A percentile compares a stretch with the other conserved stretches of the same genome.
These are phyloP conservation scores for Drosophila pruinosa DNA, from an alignment of 1,140 invertebrate genomes.

Conservation along the genomic window DNA sequence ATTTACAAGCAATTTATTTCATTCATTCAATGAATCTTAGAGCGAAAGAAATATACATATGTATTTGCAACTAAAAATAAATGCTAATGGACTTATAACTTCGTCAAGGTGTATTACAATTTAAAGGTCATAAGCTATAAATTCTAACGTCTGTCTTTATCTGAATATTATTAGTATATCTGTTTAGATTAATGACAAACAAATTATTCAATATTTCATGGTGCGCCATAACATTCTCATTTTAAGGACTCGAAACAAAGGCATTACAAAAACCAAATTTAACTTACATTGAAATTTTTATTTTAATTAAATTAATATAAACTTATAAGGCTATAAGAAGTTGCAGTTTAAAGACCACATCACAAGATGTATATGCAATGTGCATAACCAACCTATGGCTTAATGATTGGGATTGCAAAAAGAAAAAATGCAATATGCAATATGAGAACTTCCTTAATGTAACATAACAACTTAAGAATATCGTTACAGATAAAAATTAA, in stretches of 20 bases:
- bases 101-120: constrained; percentile 10
- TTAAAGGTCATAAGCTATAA: constrained; percentile 18
- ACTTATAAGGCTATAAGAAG: constrained; percentile 18
- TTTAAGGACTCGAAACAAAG: not conserved
- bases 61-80: constrained; percentile 14
- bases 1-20: constrained; percentile 45
- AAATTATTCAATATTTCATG: not conserved
- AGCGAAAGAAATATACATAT: constrained; percentile 18
- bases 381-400: constrained; percentile 21
- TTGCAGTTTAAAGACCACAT: constrained; percentile 8
- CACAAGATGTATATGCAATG: constrained; percentile 16
- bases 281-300: not conserved
- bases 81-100: constrained; percentile 12
- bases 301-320: not conserved
- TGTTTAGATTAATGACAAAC: not conserved
- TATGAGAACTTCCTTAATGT: constrained; percentile 19
- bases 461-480: constrained; percentile 34
- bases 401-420: constrained; percentile 17
- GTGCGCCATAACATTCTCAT: not conserved
- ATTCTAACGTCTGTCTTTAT: constrained; percentile 9
- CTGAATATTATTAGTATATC: not conserved
- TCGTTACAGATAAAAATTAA: constrained; percentile 56
- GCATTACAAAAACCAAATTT: not conserved
- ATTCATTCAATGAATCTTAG: constrained; percentile 17
- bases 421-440: constrained; percentile 21